Base-by-base conservation (phyloP, 2,797 vertebrate species). In the Falco biarmicus region DNA sequence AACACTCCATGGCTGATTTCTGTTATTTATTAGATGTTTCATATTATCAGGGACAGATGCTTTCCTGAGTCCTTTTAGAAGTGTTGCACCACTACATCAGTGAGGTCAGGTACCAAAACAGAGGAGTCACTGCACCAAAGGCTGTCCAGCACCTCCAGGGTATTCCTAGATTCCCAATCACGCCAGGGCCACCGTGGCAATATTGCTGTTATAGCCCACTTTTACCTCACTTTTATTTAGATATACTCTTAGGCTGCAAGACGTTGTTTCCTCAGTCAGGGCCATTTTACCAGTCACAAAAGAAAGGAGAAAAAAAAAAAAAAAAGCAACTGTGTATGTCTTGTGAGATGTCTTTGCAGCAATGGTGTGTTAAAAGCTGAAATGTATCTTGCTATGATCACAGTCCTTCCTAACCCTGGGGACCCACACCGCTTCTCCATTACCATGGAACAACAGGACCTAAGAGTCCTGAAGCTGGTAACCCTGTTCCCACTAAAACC, bases 111-210 rank as follows among this genome's bases (percentile, higher is more conserved):
- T 61, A 79, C 48, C n/a, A 50, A 84, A 84, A 41, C 2, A 70
- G 32, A 69, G 48, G 15, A 90, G 0, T 39, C 9, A 53, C 39
- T 74, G 34, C 26, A 41, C 18, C 43, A 70, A 73, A 73, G 34
- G 47, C 59, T 76, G 12, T 57, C 68, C 57, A 76, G 37, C 20
- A 53, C 10, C 63, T 78, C 53, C 45, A 60, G 19, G 28, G 4
- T 71, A 60, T 60, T 64, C 70, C 87, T 78, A 37, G 75, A 81
- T 43, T 75, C 50, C 28, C 31, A 53, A 15, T 31, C 4, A 6
- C 0, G 0, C 21, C 31, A 11, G 26, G 63, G 34, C 22, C 20
- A 19, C 41, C 0, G 9, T 43, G 43, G 15, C 31, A 68, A 41
- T 24, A 3, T 8, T 47, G 17, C 43, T 73, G 13, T 64, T 73